A percentile compares a stretch with the other conserved stretches of the same genome.
Conservation (phyloP, 2,797 vertebrate species). For the Enoplosus armatus region DNA sequence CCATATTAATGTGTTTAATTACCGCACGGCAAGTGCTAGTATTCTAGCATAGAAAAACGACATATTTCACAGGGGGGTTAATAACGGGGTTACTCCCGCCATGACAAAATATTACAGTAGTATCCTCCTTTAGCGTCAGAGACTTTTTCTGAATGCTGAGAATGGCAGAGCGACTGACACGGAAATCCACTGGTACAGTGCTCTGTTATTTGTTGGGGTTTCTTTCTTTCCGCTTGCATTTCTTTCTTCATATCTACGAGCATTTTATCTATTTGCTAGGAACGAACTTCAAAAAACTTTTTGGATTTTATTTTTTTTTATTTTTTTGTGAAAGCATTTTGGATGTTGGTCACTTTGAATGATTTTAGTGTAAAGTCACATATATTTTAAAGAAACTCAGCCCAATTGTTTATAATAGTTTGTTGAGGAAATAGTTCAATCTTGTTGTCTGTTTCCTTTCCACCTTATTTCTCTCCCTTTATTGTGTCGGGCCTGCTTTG, state of each 20-base stretch:
- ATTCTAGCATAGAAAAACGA: not conserved
- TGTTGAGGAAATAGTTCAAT: not conserved
- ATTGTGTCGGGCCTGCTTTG: not conserved
- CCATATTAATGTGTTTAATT: not conserved
- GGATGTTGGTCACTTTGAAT: not conserved
- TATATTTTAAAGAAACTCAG: not conserved
- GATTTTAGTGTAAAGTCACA: not conserved
- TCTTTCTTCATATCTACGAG: not conserved
- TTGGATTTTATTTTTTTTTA: no score
- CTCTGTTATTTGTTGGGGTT: not conserved
- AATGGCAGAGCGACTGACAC: no score
- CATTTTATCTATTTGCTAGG: not conserved
- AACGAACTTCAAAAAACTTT: not conserved
- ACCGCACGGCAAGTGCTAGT: not conserved
- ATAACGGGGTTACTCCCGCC: not conserved
- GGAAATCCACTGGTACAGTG: not conserved
- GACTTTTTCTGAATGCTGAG: no score
- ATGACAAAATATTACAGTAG: not conserved
- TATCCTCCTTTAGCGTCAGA: not conserved
- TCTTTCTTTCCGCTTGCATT: not conserved
- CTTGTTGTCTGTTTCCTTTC: not conserved
- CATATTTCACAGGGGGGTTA: not conserved
- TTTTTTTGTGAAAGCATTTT: no score
- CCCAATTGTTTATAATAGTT: not conserved
- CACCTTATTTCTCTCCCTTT: not conserved